phyloP scores from a whole-genome alignment of 2,888 invertebrate genomes.

The Aporophyla lueneburgensis region DNA sequence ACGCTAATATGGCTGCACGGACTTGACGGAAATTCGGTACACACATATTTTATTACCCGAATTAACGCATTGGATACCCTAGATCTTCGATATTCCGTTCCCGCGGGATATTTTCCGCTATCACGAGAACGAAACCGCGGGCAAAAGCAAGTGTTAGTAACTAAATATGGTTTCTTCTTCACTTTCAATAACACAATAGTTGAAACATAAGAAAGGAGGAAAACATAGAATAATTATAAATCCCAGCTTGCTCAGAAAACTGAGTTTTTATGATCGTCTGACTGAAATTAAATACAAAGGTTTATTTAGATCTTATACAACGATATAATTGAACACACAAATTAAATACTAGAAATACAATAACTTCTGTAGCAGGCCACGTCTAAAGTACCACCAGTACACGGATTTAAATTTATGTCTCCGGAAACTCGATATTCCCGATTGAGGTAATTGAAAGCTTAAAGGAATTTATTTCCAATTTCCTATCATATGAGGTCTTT shows the following conservation, averaged over 20 bases:
- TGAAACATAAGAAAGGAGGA: neutral
- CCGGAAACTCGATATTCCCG: slow-evolving; percentile 84
- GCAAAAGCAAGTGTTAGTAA: no score
- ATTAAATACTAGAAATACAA: slow-evolving; percentile 32
- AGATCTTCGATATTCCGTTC: no score
- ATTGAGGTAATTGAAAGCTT: slow-evolving; percentile 90
- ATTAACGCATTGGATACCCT: no score
- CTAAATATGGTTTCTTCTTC: neutral
- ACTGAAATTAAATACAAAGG: no score
- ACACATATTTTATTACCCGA: no score
- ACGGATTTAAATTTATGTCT: slow-evolving; percentile 77
- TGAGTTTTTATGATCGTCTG: no score
- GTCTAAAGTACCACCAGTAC: slow-evolving; percentile 61
- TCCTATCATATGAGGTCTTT: slow-evolving; percentile 85
- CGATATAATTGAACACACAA: neutral
- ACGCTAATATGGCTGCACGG: no score
- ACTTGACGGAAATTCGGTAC: no score
- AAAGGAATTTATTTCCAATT: slow-evolving; percentile 90
- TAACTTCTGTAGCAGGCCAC: slow-evolving; percentile 47
- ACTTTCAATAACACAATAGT: neutral
- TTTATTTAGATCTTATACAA: neutral
- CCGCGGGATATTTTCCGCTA: no score
- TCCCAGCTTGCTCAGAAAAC: no score
- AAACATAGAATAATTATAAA: no score
- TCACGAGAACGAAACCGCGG: no score